phyloP scores from a whole-genome alignment of 2,888 invertebrate genomes.

The Heliconius charithonia region DNA sequence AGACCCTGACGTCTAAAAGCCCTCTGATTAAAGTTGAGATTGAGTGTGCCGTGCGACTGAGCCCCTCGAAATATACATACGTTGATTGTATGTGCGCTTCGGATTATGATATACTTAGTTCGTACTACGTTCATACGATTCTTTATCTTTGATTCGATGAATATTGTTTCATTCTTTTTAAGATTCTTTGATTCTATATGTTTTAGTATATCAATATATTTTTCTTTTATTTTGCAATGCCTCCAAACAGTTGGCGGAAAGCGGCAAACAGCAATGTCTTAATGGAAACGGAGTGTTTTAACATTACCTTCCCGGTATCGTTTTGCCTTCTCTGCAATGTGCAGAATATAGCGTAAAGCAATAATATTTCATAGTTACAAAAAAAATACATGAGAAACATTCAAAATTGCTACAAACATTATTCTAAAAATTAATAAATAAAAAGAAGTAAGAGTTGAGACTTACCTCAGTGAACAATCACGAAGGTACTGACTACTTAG shows the following conservation, averaged over 20 bases:
- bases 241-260: too few species aligned
- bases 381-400: not conserved
- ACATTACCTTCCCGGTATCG: too few species aligned
- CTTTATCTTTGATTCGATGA: not conserved
- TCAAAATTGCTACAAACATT: not conserved
- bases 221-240: not conserved
- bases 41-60: slow-evolving; percentile 36
- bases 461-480: not conserved
- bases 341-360: too few species aligned
- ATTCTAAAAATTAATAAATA: not conserved
- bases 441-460: not conserved
- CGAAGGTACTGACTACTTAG: not conserved
- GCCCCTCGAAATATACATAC: not conserved
- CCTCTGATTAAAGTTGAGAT: slow-evolving; percentile 47
- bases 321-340: too few species aligned
- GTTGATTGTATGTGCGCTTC: not conserved
- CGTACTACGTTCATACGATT: not conserved
- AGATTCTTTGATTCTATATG: too few species aligned
- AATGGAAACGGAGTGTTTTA: too few species aligned
- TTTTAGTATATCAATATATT: not conserved
- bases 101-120: slow-evolving; percentile 11
- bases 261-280: too few species aligned
- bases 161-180: slow-evolving; percentile 2
- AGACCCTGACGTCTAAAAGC: slow-evolving; percentile 47
- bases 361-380: not conserved